Conservation (phyloP, 1,140 invertebrate species). For the Trigoniulus corallinus region DNA sequence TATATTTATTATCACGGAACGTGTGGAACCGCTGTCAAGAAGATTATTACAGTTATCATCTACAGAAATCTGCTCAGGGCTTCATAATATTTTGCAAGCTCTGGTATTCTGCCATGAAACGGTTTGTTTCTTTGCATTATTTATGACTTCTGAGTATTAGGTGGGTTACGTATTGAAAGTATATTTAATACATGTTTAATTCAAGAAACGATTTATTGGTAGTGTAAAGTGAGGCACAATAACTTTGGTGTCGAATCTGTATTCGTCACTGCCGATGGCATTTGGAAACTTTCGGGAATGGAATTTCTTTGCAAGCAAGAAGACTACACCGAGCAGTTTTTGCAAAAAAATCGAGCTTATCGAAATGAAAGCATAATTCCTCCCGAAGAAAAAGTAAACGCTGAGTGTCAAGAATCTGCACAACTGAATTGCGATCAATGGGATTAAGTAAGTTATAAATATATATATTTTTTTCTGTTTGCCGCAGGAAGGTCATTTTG, state of each 20-base stretch:
- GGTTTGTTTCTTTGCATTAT: background rate
- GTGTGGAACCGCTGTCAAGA: background rate
- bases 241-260: conserved; percentile 61
- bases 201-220: background rate
- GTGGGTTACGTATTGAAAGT: background rate
- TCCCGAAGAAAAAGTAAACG: conserved; percentile 42
- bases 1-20: background rate
- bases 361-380: conserved; percentile 50
- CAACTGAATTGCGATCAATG: too few relatives aligned
- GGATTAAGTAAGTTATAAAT: too few relatives aligned
- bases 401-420: conserved; percentile 28
- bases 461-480: background rate
- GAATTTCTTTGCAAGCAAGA: conserved; percentile 51
- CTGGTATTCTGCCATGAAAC: background rate
- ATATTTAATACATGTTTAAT: background rate
- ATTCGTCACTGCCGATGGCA: conserved; percentile 58
- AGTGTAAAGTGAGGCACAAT: conserved; percentile 36
- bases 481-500: background rate
- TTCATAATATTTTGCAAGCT: background rate
- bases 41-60: background rate
- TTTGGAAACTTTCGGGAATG: conserved; percentile 64
- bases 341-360: conserved; percentile 45
- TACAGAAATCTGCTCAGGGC: background rate
- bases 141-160: too few relatives aligned
- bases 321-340: conserved; percentile 43